Evolutionary conservation across 2,113 vertebrate genomes (phyloP).

Genomic region (Anolis carolinensis): DNA sequence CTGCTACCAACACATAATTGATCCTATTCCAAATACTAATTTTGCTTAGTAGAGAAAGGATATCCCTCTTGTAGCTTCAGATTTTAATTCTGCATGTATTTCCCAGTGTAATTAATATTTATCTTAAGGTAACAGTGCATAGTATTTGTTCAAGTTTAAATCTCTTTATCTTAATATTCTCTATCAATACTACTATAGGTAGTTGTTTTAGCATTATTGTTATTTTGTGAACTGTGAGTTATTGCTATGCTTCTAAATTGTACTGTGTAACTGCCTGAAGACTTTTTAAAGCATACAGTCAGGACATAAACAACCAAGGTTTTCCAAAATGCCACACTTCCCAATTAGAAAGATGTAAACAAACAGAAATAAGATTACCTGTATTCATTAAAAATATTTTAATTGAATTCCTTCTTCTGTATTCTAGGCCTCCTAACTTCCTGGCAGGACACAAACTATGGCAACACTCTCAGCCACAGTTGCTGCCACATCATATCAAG

Average conservation of each 20-base stretch:
- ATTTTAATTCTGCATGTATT: background rate
- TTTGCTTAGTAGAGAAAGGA: background rate
- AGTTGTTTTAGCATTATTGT: background rate
- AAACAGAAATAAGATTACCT: constrained; percentile 2
- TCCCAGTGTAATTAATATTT: background rate
- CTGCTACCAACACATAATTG: background rate
- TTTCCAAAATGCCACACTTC: constrained; percentile 38
- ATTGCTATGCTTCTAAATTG: background rate
- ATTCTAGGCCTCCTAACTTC: constrained; percentile 53
- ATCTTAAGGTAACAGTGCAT: background rate
- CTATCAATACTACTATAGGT: background rate
- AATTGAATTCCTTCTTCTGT: constrained; percentile 37
- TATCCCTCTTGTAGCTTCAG: background rate
- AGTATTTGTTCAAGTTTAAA: background rate
- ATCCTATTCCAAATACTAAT: background rate
- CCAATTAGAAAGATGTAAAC: background rate
- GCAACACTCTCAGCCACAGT: constrained; percentile 55
- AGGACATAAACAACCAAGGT: background rate
- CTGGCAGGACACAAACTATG: constrained; percentile 31
- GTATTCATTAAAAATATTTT: constrained; percentile 38
- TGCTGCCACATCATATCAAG: background rate
- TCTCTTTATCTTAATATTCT: background rate
- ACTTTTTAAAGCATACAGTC: background rate
- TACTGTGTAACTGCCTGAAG: background rate
- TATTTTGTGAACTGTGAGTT: background rate